Conservation (phyloP, 1,140 invertebrate species). For the Ceratosolen fusciceps region DNA sequence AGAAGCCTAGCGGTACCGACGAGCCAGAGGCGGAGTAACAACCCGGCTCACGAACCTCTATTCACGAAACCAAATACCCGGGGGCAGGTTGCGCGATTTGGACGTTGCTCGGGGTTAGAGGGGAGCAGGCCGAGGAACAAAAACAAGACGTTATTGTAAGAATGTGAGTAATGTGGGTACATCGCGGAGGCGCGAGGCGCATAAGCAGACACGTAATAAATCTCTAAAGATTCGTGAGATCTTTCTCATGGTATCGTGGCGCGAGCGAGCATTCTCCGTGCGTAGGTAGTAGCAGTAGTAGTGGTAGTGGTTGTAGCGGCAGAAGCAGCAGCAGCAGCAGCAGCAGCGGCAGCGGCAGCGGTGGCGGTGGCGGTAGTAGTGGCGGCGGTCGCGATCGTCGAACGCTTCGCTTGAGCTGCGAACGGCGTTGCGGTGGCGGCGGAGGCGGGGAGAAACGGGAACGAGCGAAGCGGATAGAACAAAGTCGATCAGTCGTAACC, state of each 20-base stretch:
- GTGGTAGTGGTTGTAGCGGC: too few species aligned
- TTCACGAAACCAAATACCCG: not conserved
- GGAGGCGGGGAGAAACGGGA: slow-evolving; percentile 57
- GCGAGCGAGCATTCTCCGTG: not conserved
- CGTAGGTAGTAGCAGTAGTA: slow-evolving; percentile 12
- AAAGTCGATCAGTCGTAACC: slow-evolving; percentile 60
- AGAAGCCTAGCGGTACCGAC: not conserved
- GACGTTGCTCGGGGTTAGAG: not conserved
- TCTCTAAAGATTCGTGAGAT: slow-evolving; percentile 25
- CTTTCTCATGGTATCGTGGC: not conserved
- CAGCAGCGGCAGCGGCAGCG: too few species aligned
- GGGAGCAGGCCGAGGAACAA: not conserved
- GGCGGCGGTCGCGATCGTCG: not conserved
- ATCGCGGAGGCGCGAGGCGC: not conserved
- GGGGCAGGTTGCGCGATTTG: not conserved
- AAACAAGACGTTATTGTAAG: not conserved
- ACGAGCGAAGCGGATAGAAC: slow-evolving; percentile 51
- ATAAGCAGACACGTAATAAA: not conserved
- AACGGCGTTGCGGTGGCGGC: not conserved
- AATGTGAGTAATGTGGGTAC: slow-evolving; percentile 14
- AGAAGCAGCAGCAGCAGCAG: too few species aligned
- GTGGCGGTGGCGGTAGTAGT: too few species aligned
- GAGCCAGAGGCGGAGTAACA: too few species aligned
- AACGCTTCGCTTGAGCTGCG: not conserved
- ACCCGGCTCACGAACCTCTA: not conserved